Evolutionary conservation across 2,113 vertebrate species (phyloP), one percentile per base, ranked within the genome.

Genomic region (Periophthalmodon schlosseri): DNA sequence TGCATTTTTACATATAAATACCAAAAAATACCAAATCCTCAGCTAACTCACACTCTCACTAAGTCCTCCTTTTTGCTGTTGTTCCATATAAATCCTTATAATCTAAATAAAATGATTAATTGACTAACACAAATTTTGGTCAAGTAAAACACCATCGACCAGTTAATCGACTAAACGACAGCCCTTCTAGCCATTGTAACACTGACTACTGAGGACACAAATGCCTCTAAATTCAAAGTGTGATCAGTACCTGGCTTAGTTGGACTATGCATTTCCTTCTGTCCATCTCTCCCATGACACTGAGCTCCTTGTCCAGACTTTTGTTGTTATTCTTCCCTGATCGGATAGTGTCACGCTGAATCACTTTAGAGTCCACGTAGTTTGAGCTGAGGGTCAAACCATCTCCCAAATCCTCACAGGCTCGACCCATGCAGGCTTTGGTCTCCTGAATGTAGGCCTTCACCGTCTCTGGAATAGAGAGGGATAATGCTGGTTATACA

Each of bases 251-350:
- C 78, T 94, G 90, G 2, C 52, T 91, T 64, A 76, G 86, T 0
- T 79, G 74, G 44, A 95, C 34, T 0, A 12, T 33, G 64, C 46
- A 80, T 28, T 78, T 92, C 77, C 92, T 91, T 54, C 89, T 88
- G 64, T 95, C 95, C 0, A 88, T 87, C 47, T 94, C 91, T 78
- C 92, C 93, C 33, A 88, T 93, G 44, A 86, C 89, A 23, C 93
- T 68, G 4, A 95, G 82, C 16, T 95, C 95, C 70, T 95, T 96
- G 79, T 97, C 95, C 68, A 91, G 78, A 75, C 87, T 87, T 86
- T 95, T 97, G 80, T 81, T 85, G 0, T 79, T 72, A 5, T 83
- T 95, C 75, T 93, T 96, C 18, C 92, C 93, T 1, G 82, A 72
- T 54, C 80, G 92, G 54, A 94, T 91, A 54, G 87, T 73, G 80